Evolutionary conservation across 2,797 vertebrate species (phyloP).

Genomic region (Siniperca undulata): DNA sequence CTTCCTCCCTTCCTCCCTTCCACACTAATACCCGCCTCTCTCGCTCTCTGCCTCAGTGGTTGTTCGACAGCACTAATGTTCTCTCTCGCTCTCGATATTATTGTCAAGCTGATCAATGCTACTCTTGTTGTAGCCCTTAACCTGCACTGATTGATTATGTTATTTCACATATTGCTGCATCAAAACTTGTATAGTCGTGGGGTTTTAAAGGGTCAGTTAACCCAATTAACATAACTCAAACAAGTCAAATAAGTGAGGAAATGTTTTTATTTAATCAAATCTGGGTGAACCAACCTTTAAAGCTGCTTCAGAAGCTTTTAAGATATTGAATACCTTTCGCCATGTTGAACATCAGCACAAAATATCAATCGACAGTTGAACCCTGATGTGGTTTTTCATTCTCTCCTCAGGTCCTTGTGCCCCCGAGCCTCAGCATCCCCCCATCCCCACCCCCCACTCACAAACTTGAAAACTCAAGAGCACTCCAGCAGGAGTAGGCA

Average conservation of each 20-base stretch:
- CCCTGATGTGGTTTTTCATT: not conserved
- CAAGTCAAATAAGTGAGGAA: not conserved
- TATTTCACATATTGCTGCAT: not conserved
- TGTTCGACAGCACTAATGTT: constrained; percentile 77
- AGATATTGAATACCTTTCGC: not conserved
- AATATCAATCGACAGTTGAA: not conserved
- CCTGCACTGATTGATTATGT: not conserved
- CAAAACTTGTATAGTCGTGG: not conserved
- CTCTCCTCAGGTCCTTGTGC: constrained; percentile 7
- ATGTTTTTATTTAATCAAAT: not conserved
- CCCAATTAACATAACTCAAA: not conserved
- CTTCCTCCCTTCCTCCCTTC: constrained; percentile 52
- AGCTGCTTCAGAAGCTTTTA: not conserved
- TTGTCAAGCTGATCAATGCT: not conserved
- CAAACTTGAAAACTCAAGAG: constrained; percentile 64
- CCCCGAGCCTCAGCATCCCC: not conserved
- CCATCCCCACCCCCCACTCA: not conserved
- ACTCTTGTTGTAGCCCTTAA: not conserved
- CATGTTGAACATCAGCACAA: not conserved
- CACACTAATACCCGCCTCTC: constrained; percentile 29
- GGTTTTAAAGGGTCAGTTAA: not conserved
- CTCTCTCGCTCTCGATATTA: not conserved
- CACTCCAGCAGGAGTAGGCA: constrained; percentile 54
- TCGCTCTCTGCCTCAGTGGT: constrained; percentile 54
- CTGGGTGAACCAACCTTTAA: not conserved